Percentiles rank a stretch among this genome's conserved stretches.
phyloP scores from a whole-genome alignment of 2,888 invertebrate genomes.

The Thecocarcelia acutangulata region DNA sequence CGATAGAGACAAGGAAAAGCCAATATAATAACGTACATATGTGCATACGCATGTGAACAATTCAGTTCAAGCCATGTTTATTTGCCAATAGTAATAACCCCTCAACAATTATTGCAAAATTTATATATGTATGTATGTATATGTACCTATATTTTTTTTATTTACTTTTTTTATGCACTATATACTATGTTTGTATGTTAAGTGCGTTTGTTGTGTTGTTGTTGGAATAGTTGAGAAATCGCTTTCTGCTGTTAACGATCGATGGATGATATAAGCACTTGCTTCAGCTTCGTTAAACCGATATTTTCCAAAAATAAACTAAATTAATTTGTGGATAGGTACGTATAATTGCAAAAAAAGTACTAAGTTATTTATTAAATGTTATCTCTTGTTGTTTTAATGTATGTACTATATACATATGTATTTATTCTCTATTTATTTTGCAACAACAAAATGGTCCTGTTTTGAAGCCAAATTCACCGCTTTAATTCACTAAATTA shows the following conservation, averaged over 20 bases:
- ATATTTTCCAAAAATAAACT: constrained; percentile 43
- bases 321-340: background rate
- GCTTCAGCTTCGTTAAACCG: constrained; percentile 67
- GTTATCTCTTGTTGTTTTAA: constrained; percentile 43
- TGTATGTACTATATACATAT: too few relatives aligned
- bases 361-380: constrained; percentile 36
- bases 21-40: background rate
- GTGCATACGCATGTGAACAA: background rate
- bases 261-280: constrained; percentile 64
- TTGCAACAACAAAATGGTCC: constrained; percentile 31
- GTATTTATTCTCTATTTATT: constrained; percentile 3
- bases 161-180: constrained; percentile 37
- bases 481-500: constrained; percentile 28
- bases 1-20: background rate
- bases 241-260: constrained; percentile 5
- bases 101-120: constrained; percentile 36
- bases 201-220: constrained; percentile 47
- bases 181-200: constrained; percentile 13
- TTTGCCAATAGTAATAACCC: constrained; percentile 34
- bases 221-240: constrained; percentile 21
- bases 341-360: constrained; percentile 45
- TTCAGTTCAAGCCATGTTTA: constrained; percentile 26
- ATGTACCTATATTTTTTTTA: too few relatives aligned
- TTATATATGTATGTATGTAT: background rate
- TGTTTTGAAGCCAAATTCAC: constrained; percentile 10